phyloP scores from a whole-genome alignment of 2,888 invertebrate species.

The Dryococelus australis region DNA sequence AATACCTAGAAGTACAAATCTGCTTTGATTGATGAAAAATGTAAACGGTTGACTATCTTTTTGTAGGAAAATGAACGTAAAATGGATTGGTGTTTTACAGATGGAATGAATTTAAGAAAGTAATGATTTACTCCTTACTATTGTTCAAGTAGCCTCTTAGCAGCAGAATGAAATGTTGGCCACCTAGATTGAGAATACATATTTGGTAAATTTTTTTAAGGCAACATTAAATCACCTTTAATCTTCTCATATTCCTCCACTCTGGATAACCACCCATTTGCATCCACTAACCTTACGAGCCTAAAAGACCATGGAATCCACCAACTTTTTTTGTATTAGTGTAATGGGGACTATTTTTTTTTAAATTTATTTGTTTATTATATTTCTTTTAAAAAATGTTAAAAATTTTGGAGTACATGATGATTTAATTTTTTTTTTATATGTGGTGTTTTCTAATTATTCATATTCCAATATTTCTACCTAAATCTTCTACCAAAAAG shows the following conservation, averaged over 20 bases:
- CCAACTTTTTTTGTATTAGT: no score
- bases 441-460: no score
- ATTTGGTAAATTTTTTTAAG: background rate
- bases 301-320: no score
- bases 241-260: conserved; percentile 19
- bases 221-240: background rate
- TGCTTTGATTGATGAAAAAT: background rate
- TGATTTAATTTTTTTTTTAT: no score
- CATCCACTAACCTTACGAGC: no score
- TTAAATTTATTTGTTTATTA: no score
- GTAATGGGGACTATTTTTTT: no score
- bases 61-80: conserved; percentile 19
- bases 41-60: background rate
- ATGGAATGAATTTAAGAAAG: conserved; percentile 21
- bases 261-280: conserved; percentile 12
- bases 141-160: conserved; percentile 28
- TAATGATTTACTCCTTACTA: conserved; percentile 16
- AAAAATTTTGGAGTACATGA: no score
- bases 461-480: no score
- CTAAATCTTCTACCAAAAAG: no score
- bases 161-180: conserved; percentile 16
- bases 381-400: no score
- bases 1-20: background rate
- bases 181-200: background rate
- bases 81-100: background rate